Conservation (phyloP, 2,888 invertebrate species). For the Drosophila paramelanica region DNA sequence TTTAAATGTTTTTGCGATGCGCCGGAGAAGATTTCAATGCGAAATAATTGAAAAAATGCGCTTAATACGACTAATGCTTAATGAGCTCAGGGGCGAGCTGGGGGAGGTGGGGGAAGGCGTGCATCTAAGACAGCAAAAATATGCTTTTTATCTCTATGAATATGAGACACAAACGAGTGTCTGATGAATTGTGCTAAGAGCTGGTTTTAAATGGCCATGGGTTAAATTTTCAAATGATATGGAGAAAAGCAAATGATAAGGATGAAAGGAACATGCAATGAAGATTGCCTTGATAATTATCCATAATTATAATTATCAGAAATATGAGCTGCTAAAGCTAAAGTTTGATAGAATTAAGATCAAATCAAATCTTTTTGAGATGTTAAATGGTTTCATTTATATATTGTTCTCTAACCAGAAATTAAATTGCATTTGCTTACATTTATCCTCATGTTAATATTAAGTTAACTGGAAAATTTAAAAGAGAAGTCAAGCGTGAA, state of each 20-base stretch:
- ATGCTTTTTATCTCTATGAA: conserved; percentile 47
- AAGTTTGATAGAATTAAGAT: background rate
- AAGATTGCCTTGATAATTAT: conserved; percentile 13
- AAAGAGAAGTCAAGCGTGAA: too few species aligned
- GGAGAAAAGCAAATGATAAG: background rate
- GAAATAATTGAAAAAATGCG: conserved; percentile 63
- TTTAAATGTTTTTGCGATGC: conserved; percentile 61
- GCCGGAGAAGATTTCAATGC: conserved; percentile 42
- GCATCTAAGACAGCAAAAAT: conserved; percentile 26
- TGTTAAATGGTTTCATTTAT: too few species aligned
- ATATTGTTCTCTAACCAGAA: too few species aligned
- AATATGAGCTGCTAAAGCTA: too few species aligned
- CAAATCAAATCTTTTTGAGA: too few species aligned
- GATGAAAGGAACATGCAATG: background rate
- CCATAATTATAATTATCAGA: background rate
- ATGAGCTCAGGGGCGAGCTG: conserved; percentile 56
- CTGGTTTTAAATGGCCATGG: conserved; percentile 40
- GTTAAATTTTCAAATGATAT: conserved; percentile 1
- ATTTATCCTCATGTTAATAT: too few species aligned
- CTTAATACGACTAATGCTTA: conserved; percentile 73
- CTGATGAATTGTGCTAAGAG: background rate
- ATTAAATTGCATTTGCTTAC: too few species aligned
- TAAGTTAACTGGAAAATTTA: too few species aligned
- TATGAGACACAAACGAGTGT: background rate
- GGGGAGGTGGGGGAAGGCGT: background rate